Evolutionary conservation across 2,888 invertebrate species (phyloP), one percentile per base, ranked within the genome.

Genomic region (Caenorhabditis japonica): DNA sequence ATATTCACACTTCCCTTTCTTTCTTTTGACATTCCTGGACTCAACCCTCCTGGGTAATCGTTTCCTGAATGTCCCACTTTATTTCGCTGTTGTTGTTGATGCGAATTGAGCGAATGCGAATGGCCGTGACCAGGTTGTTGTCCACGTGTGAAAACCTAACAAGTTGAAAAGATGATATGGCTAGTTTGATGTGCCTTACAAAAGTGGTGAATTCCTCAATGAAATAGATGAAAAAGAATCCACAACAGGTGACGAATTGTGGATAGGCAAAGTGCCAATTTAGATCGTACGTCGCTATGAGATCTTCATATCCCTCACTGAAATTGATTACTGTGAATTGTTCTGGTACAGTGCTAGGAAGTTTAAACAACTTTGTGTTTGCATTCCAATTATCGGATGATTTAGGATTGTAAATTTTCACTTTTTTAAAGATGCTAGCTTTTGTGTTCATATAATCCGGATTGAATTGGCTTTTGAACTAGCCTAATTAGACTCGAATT

Each of bases 201-300:
- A 75, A 64, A 21, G 68, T 69, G n/a, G 74, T 75, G 19, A 78
- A 66, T 61, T 86, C 86, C 53, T 87, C 87, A 43, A 87, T 66
- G 36, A 86, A 83, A 59, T 87, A 87, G 38, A 87, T 84, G 47
- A 87, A 75, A 52, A 87, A 87, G 68, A 87, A 87, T 7, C 87
- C 87, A 23, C 76, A 73, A 52, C 87, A 87, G 7, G 81, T 82
- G 46, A 87, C 73, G 41, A 87, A 77, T 60, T 87, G 84, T 2
- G 86, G 79, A 25, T 85, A 70, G 3, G 87, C 85, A 47, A 84
- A 86, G 49, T 55, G 68, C 68, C 68, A 71, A 7, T 25, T 46
- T 10, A 72, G 55, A 4, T 60, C 33, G 25, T 73, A 73, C 0
- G 52, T 25, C 5, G 34, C 58, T 33, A 73, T 36, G 23, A 76